Evolutionary conservation across 2,113 vertebrate genomes (phyloP), one percentile per base, ranked within the genome.

Genomic region (Cygnus buccinator): DNA sequence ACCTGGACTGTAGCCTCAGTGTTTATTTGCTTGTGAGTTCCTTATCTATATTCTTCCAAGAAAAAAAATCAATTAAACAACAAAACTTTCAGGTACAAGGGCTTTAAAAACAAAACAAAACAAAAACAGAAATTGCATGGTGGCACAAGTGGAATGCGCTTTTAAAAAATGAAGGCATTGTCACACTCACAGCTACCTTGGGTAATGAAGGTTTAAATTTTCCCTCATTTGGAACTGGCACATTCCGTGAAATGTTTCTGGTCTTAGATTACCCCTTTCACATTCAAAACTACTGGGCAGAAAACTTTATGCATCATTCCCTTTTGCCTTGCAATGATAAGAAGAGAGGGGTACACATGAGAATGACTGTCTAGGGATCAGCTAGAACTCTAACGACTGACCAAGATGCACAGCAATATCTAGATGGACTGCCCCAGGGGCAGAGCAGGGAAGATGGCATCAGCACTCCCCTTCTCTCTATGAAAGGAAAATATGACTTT

Each of bases 401-500:
- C 21, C 18, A 58, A 59, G 63, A 41, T 33, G 18, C 12, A 35
- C 48, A 79, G 22, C 22, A 72, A 4, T 19, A 48, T 26, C 29
- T n/a, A 54, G 35, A 39, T 54, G 31, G 20, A 59, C 44, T 61
- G 10, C 59, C 29, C 23, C 48, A 84, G 75, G 8, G 89, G 19
- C 48, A 66, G 21, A 61, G 23, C 29, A 65, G 43, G 14, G 52
- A 87, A 78, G 12, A 59, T 1, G 4, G 17, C 54, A 13, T 17
- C 39, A 58, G 16, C 4, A 4, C 28, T 78, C 12, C 29, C 33
- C 17, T 91, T 91, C 83, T 92, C 62, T 93, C 94, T 94, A 90
- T 35, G 73, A 92, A 95, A 91, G 41, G 39, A 94, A 96, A 93
- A 90, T n/a, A 78, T 6, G 9, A 87, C 74, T 96, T 93, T 93